These are phyloP conservation scores for Heliconius himera DNA, from an alignment of 1,140 invertebrate genomes.

Conservation along the genomic window DNA sequence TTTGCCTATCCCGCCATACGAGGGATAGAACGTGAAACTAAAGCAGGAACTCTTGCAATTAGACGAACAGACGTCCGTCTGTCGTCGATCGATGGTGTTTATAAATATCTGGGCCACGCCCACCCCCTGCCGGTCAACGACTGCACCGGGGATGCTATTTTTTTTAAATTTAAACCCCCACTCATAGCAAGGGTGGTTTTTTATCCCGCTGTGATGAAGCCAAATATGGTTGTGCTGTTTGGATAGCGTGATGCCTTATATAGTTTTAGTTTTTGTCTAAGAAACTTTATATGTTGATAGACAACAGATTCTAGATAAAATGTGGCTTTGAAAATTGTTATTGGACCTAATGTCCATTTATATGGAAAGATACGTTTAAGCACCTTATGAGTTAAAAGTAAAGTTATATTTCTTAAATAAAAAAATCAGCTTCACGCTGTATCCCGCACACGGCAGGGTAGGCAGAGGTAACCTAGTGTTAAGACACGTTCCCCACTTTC, in stretches of 20 bases:
- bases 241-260: not conserved
- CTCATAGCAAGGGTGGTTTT: slow-evolving; percentile 1
- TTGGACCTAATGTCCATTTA: too few relatives aligned
- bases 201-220: slow-evolving; percentile 7
- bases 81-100: slow-evolving; percentile 47
- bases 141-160: slow-evolving; percentile 16
- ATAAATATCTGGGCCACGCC: slow-evolving; percentile 47
- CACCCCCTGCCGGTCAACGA: slow-evolving; percentile 42
- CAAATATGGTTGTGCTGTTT: slow-evolving; percentile 1
- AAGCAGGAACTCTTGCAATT: slow-evolving; percentile 19
- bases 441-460: too few relatives aligned
- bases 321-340: not conserved
- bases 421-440: too few relatives aligned
- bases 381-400: not conserved
- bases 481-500: too few relatives aligned
- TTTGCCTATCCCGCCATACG: too few relatives aligned
- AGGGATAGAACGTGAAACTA: not conserved
- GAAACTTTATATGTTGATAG: not conserved
- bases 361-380: too few relatives aligned
- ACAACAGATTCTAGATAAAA: not conserved
- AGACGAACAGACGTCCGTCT: slow-evolving; percentile 38
- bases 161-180: not conserved
- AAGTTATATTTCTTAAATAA: too few relatives aligned
- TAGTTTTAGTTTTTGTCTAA: not conserved
- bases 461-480: too few relatives aligned